Evolutionary conservation across 2,888 invertebrate genomes (phyloP).

Genomic region (Vanessa cardui): DNA sequence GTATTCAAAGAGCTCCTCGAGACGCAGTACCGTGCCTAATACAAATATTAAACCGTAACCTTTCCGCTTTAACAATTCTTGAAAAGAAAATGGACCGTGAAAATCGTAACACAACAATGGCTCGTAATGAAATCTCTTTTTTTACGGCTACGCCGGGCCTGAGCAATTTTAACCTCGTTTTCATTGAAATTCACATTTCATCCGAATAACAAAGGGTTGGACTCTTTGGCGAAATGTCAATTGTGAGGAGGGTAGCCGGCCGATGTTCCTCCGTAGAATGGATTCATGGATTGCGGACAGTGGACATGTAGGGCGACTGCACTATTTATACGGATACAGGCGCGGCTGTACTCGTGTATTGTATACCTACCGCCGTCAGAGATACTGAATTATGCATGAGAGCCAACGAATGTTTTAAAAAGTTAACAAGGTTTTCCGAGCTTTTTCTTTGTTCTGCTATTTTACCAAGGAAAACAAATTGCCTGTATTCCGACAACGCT

Average conservation of each 20-base stretch:
- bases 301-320: conserved; percentile 50
- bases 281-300: conserved; percentile 45
- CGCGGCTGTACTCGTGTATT: conserved; percentile 15
- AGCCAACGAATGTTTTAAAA: conserved; percentile 77
- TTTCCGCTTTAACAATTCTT: conserved; percentile 61
- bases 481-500: conserved; percentile 54
- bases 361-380: conserved; percentile 50
- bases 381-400: conserved; percentile 75
- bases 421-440: conserved; percentile 79
- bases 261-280: conserved; percentile 27
- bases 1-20: conserved; percentile 61
- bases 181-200: conserved; percentile 77
- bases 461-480: conserved; percentile 72
- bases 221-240: conserved; percentile 72
- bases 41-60: conserved; percentile 62
- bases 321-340: conserved; percentile 42
- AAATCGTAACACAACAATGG: conserved; percentile 74
- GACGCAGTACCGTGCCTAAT: conserved; percentile 54
- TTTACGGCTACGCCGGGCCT: conserved; percentile 64
- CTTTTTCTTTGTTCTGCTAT: conserved; percentile 74
- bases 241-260: conserved; percentile 66
- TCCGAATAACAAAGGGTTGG: conserved; percentile 73
- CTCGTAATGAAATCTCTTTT: conserved; percentile 72
- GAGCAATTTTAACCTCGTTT: conserved; percentile 75
- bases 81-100: conserved; percentile 68